Conservation (phyloP, 2,888 invertebrate genomes). For the Lamproptera curius region DNA sequence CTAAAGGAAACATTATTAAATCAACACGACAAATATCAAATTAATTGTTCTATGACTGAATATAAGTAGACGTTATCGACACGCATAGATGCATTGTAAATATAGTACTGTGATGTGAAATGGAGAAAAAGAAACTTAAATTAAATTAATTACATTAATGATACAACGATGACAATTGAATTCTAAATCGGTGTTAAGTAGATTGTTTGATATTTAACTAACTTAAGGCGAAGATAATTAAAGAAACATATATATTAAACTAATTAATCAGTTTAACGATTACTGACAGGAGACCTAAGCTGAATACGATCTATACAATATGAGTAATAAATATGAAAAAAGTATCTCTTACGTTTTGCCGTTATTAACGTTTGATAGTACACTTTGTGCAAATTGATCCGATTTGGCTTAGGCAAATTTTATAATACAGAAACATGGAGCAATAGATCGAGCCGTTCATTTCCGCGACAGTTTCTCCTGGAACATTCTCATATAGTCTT, state of each 20-base stretch:
- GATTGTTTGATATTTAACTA: constrained; percentile 36
- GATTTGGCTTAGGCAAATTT: too few relatives aligned
- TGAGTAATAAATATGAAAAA: too few relatives aligned
- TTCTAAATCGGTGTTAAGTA: constrained; percentile 71
- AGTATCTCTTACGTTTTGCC: too few relatives aligned
- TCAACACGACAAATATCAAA: constrained; percentile 30
- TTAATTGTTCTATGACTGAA: constrained; percentile 62
- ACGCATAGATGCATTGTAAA: constrained; percentile 42
- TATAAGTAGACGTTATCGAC: constrained; percentile 57
- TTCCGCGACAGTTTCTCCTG: constrained; percentile 29
- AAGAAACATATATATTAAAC: constrained; percentile 40
- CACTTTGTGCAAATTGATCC: too few relatives aligned
- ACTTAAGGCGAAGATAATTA: constrained; percentile 28
- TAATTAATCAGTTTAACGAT: too few relatives aligned
- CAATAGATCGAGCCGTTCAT: constrained; percentile 50
- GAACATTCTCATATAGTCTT: constrained; percentile 65
- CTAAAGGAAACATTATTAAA: constrained; percentile 29
- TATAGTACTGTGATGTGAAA: constrained; percentile 26
- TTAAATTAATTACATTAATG: constrained; percentile 35
- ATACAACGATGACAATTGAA: constrained; percentile 73
- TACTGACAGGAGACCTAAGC: too few relatives aligned
- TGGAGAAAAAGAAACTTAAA: constrained; percentile 29
- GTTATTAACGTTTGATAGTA: too few relatives aligned
- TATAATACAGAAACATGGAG: constrained; percentile 59
- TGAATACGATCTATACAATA: too few relatives aligned